Percentiles rank a stretch among this genome's conserved stretches.
Conservation (phyloP, 2,888 invertebrate species). For the Sussaba pulchella region DNA sequence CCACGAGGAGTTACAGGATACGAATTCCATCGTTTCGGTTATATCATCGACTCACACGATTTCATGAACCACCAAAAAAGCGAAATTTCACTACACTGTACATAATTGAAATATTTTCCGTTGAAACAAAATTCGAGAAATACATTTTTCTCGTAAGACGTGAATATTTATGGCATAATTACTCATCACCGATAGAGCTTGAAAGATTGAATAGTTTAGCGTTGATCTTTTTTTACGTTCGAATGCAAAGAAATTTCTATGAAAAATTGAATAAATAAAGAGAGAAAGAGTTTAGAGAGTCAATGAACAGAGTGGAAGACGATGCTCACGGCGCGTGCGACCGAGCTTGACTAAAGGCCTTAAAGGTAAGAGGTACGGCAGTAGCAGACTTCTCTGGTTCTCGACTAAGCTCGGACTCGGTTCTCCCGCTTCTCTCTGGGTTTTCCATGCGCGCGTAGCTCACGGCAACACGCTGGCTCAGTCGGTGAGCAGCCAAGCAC, state of each 20-base stretch:
- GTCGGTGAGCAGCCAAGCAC: slow-evolving; percentile 44
- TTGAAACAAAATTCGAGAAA: neutral
- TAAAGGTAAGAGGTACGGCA: slow-evolving; percentile 71
- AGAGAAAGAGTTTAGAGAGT: slow-evolving; percentile 43
- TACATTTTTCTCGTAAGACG: neutral
- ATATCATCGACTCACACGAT: too few relatives aligned
- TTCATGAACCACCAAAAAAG: too few relatives aligned
- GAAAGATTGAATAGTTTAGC: slow-evolving; percentile 2
- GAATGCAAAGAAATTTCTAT: too few relatives aligned
- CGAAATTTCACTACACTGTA: neutral
- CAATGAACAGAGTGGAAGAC: slow-evolving; percentile 61
- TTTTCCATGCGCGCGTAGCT: slow-evolving; percentile 73
- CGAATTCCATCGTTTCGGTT: too few relatives aligned
- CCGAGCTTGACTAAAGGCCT: slow-evolving; percentile 80
- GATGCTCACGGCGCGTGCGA: slow-evolving; percentile 76
- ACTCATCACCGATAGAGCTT: neutral
- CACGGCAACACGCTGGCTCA: slow-evolving; percentile 28
- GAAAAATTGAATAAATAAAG: too few relatives aligned
- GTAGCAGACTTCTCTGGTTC: slow-evolving; percentile 63
- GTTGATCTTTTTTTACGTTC: neutral
- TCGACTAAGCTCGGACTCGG: slow-evolving; percentile 41
- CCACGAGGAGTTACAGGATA: too few relatives aligned
- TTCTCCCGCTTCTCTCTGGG: slow-evolving; percentile 60
- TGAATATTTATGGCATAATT: neutral
- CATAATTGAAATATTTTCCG: neutral